Evolutionary conservation across 2,113 vertebrate species (phyloP), one percentile per base, ranked within the genome.

Genomic region (Xiphophorus hellerii): DNA sequence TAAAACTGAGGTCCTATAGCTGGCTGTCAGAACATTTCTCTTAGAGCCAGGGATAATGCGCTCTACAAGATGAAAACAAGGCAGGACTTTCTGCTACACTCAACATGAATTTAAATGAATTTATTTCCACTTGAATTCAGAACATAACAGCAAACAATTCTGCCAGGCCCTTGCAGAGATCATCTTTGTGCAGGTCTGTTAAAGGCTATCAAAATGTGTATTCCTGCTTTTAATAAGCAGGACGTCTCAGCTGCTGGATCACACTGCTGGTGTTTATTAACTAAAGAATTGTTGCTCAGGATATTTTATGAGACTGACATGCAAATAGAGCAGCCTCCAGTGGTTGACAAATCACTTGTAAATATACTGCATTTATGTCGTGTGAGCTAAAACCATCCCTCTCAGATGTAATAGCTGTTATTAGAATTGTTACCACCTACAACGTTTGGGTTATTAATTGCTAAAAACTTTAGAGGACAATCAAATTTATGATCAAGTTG

Each of bases 21-120:
- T 68, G 65, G 65, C 63, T 51, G 54, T 66, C 74, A 28, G 29
- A 68, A 42, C 71, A 75, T 70, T 22, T 73, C 76, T 31, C 61
- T 48, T 48, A 48, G 44, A 48, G 44, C 44, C 44, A 20, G 30
- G 22, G n/a, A 44, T 69, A 69, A 77, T 70, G 48, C 54, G 63
- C 71, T 31, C 7, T 1, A 28, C 58, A 63, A 11, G 60, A 28
- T 64, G 66, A 83, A 85, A 76, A 64, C 29, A 39, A 62, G 60
- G 71, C 39, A 42, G n/a, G 29, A 73, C 15, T 71, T 25, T 76
- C 37, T 10, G 28, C n/a, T 58, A 30, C 48, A 28, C 13, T 28
- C 29, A 42, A 37, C 35, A n/a, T 51, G 20, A n/a, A 22, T n/a
- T 17, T 7, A 10, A 12, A 73, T 68, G 25, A 12, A 39, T 66